A percentile compares a stretch with the other conserved stretches of the same genome.
These are phyloP conservation scores for Drosophila equinoxialis DNA, from an alignment of 1,140 invertebrate species.

Conservation along the genomic window DNA sequence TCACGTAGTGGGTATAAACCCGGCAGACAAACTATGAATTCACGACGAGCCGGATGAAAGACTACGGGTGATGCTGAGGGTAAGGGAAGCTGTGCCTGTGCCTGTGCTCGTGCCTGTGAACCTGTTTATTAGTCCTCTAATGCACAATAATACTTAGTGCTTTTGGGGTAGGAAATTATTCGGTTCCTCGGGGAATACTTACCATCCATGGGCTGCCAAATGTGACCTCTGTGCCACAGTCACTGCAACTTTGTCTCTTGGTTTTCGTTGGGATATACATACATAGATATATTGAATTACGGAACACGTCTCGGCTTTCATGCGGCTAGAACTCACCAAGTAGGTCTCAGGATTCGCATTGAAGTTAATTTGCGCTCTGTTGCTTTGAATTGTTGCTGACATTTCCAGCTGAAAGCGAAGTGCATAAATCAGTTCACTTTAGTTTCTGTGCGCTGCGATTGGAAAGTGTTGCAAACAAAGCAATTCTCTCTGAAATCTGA, in stretches of 20 bases:
- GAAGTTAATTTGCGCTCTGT: conserved; percentile 73
- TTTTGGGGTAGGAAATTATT: conserved; percentile 76
- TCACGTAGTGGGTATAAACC: conserved; percentile 76
- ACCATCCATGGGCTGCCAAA: conserved; percentile 67
- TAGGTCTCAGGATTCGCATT: conserved; percentile 25
- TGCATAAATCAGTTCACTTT: conserved; percentile 66
- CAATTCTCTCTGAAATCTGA: conserved; percentile 58
- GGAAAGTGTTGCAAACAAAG: conserved; percentile 53
- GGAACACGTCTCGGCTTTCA: conserved; percentile 73
- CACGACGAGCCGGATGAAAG: conserved; percentile 24
- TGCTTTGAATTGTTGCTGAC: conserved; percentile 69
- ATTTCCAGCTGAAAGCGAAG: conserved; percentile 64
- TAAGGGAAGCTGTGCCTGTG: background rate
- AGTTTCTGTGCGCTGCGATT: conserved; percentile 38
- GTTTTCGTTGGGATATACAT: conserved; percentile 14
- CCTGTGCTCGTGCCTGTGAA: conserved; percentile 48
- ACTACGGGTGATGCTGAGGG: background rate
- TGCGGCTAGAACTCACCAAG: conserved; percentile 18
- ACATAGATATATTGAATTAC: conserved; percentile 67
- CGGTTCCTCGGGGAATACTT: conserved; percentile 72
- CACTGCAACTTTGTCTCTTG: conserved; percentile 1
- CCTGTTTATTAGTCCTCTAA: conserved; percentile 81
- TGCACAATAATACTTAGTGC: conserved; percentile 81
- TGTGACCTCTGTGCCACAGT: conserved; percentile 70
- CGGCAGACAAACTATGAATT: conserved; percentile 70